A percentile compares a stretch with the other conserved stretches of the same genome.
Conservation (phyloP, 92 coral and sea anemone species). For the Palythoa grandis region DNA sequence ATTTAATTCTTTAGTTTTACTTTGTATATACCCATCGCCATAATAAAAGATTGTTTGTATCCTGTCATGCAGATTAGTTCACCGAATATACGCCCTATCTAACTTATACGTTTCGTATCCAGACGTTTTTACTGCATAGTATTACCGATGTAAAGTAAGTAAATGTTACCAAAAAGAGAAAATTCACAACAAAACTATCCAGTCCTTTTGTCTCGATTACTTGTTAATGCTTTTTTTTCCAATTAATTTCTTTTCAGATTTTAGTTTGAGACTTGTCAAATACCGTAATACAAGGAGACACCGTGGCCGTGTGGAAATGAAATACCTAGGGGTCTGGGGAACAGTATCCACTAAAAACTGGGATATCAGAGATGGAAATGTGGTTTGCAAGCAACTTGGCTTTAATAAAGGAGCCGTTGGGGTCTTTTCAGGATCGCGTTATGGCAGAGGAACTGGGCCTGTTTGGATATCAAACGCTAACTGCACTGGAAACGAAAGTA, state of each 20-base stretch:
- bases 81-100: too few relatives aligned
- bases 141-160: too few relatives aligned
- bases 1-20: too few relatives aligned
- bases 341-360: not conserved
- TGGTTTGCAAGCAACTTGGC: slow-evolving; percentile 30
- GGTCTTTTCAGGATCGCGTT: not conserved
- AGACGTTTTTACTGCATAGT: too few relatives aligned
- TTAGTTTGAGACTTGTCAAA: not conserved
- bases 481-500: slow-evolving; percentile 18
- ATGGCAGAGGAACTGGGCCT: slow-evolving; percentile 13
- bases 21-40: too few relatives aligned
- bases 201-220: too few relatives aligned
- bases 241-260: not conserved
- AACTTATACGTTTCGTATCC: too few relatives aligned
- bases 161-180: too few relatives aligned
- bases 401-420: slow-evolving; percentile 13
- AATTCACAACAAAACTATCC: too few relatives aligned
- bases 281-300: not conserved
- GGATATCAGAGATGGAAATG: slow-evolving; percentile 33
- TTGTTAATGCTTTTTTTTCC: too few relatives aligned
- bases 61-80: too few relatives aligned
- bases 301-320: slow-evolving; percentile 27
- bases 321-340: slow-evolving; percentile 20
- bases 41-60: too few relatives aligned
- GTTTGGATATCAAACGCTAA: slow-evolving; percentile 6